Evolutionary conservation across 2,888 invertebrate species (phyloP), one percentile per base, ranked within the genome.

Genomic region (Mesopsocus fuscifrons): DNA sequence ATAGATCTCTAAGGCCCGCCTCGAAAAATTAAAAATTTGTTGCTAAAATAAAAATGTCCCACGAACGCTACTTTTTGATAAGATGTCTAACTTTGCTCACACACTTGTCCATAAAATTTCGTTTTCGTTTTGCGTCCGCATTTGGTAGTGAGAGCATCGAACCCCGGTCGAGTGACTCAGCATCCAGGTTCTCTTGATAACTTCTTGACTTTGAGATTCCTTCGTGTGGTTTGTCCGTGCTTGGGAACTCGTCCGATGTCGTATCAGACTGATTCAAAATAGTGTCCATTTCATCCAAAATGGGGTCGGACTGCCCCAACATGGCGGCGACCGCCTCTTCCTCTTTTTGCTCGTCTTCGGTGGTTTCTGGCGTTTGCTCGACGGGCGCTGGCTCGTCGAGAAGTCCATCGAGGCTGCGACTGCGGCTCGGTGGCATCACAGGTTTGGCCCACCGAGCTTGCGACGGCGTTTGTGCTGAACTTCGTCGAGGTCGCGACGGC

Each of bases 101-200:
- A 63, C 80, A 81, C 60, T 77, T 69, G 68, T 84, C 83, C 74
- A 85, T 79, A 60, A 85, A 83, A 61, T 82, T 83, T 58, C 75
- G 74, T 60, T 75, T 77, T 55, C 74, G 67, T 59, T 77, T 77
- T 6, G 67, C 69, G 54, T 71, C 71, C 50, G 65, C 61, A 52
- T 69, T 68, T 55, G 72, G 68, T 53, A 74, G 56, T 48, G 71
- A 69, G 46, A 67, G 59, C 48, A 67, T 62, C 46, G 71, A 69
- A 52, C 69, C 68, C 54, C 62, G 61, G 50, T 66, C 16, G 41
- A 34, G 33, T 35, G 11, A 30, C 18, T 8, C 34, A 5, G 38
- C 13, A 38, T 38, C 20, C n/a, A 38, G 21, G 21, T 50, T 55
- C 8, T 52, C 52, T 32, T 47, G 47, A 9, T 42, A 47, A 35